Evolutionary conservation across 2,888 invertebrate genomes (phyloP).

Genomic region (Brenthis daphne): DNA sequence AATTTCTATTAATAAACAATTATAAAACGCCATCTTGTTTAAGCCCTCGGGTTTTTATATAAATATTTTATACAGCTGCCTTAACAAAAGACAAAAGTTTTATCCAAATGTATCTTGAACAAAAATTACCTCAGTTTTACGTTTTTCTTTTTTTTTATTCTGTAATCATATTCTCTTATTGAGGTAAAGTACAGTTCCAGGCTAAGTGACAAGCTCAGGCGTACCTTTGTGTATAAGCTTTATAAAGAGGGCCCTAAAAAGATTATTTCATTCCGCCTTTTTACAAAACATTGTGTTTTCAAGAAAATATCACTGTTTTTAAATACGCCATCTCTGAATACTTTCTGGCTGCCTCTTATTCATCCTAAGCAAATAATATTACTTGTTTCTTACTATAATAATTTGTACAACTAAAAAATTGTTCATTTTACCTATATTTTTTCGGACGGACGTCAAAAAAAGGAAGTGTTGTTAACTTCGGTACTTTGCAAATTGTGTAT

Average conservation of each 20-base stretch:
- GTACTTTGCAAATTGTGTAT: too few relatives aligned
- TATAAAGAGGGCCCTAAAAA: constrained; percentile 5
- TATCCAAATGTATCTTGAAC: background rate
- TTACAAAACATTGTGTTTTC: background rate
- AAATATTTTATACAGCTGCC: too few relatives aligned
- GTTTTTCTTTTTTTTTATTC: background rate
- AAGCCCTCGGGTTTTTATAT: too few relatives aligned
- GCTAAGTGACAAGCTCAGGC: constrained; percentile 6
- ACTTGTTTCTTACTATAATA: too few relatives aligned
- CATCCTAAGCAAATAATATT: too few relatives aligned
- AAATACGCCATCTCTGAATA: background rate
- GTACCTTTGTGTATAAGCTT: constrained; percentile 3
- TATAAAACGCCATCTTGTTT: too few relatives aligned
- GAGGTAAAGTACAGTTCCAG: background rate
- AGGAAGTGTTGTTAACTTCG: too few relatives aligned
- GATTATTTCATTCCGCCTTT: background rate
- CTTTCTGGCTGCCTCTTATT: background rate
- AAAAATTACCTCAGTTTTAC: background rate
- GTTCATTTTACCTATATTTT: too few relatives aligned
- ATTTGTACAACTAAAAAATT: too few relatives aligned
- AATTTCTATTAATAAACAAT: too few relatives aligned
- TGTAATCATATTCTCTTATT: constrained; percentile 1
- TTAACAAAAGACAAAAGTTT: too few relatives aligned
- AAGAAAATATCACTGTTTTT: background rate
- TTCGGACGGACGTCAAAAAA: too few relatives aligned